Conservation (phyloP, 2,888 invertebrate species). For the Leptopterna dolabrata region DNA sequence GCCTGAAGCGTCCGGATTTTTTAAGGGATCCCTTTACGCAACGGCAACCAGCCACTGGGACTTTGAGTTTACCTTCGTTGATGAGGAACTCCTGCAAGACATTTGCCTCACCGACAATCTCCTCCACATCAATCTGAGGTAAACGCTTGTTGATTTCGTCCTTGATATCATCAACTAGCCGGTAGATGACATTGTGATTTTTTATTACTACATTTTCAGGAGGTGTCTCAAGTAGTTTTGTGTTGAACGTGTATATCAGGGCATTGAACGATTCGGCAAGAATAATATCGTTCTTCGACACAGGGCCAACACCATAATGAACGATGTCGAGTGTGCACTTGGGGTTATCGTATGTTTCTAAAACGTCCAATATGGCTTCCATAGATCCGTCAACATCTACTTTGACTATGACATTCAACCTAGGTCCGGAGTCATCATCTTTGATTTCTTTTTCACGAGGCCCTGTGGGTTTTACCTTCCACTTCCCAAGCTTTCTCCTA, state of each 20-base stretch:
- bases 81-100: conserved; percentile 87
- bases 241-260: conserved; percentile 90
- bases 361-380: conserved; percentile 91
- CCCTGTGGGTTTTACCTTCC: conserved; percentile 70
- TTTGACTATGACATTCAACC: conserved; percentile 71
- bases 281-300: conserved; percentile 86
- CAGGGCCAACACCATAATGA: conserved; percentile 89
- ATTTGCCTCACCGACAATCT: conserved; percentile 85
- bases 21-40: conserved; percentile 83
- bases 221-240: conserved; percentile 68
- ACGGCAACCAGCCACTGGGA: conserved; percentile 89
- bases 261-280: conserved; percentile 81
- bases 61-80: conserved; percentile 80
- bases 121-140: conserved; percentile 80
- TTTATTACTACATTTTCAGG: conserved; percentile 71
- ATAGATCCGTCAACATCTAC: conserved; percentile 97
- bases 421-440: conserved; percentile 62
- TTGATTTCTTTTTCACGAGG: conserved; percentile 73
- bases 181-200: conserved; percentile 90
- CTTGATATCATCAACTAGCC: conserved; percentile 89
- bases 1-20: conserved; percentile 74
- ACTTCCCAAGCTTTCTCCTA: conserved; percentile 74
- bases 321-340: conserved; percentile 85
- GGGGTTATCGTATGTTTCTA: conserved; percentile 84
- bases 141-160: conserved; percentile 79